These are phyloP conservation scores for Agapornis canus DNA, from an alignment of 2,797 vertebrate species.

Conservation along the genomic window DNA sequence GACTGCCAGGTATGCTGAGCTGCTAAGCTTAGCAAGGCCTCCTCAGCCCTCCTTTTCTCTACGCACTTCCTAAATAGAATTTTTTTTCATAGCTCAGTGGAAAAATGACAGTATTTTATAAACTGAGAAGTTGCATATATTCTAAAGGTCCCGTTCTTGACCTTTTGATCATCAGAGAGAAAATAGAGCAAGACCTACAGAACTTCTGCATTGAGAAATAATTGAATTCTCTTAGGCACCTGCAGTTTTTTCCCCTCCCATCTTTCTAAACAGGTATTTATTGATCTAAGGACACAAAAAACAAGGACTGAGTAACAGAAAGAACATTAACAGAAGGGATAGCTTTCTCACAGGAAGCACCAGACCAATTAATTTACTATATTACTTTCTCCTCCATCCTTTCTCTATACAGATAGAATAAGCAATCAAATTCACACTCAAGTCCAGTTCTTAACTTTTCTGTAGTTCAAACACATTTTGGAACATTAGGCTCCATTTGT, in stretches of 20 bases:
- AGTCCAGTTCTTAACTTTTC: neutral
- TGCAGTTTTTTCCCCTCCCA: neutral
- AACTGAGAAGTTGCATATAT: neutral
- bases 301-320: neutral
- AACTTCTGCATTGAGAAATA: neutral
- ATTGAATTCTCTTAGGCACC: neutral
- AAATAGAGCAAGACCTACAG: neutral
- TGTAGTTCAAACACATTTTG: neutral
- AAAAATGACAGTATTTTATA: neutral
- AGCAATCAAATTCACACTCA: neutral
- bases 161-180: neutral
- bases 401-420: neutral
- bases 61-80: neutral
- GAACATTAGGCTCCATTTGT: slow-evolving; percentile 8
- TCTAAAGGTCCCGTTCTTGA: neutral
- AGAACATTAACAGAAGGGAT: neutral
- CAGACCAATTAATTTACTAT: neutral
- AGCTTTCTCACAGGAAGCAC: neutral
- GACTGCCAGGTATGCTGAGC: neutral
- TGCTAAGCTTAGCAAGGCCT: neutral
- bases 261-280: neutral
- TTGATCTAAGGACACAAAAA: neutral
- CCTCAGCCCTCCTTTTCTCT: neutral
- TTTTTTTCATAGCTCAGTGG: neutral
- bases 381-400: neutral